Evolutionary conservation across 2,888 invertebrate genomes (phyloP).

Genomic region (Agrochola macilenta): DNA sequence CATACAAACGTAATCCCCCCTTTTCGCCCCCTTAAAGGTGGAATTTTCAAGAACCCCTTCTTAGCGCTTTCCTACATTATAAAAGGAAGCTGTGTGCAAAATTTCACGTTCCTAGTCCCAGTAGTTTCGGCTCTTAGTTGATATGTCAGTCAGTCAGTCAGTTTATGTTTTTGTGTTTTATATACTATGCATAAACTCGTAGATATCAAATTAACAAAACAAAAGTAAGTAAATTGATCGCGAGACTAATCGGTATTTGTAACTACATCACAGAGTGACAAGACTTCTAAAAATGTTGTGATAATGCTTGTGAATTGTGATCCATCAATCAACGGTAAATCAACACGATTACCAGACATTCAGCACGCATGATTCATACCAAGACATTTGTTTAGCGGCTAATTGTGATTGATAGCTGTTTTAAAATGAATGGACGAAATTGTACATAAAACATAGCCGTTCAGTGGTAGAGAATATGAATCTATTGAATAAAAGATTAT

Average conservation of each 20-base stretch:
- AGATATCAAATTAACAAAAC: not conserved
- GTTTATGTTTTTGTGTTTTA: too few relatives aligned
- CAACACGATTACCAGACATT: conserved; percentile 18
- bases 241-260: conserved; percentile 13
- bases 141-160: too few relatives aligned
- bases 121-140: too few relatives aligned
- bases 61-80: too few relatives aligned
- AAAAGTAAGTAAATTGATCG: conserved; percentile 6
- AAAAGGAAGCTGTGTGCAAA: too few relatives aligned
- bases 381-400: conserved; percentile 11
- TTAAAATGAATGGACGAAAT: not conserved
- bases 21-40: too few relatives aligned
- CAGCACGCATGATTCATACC: conserved; percentile 21
- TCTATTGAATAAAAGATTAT: not conserved
- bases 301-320: conserved; percentile 9
- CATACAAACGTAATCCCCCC: too few relatives aligned
- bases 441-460: not conserved
- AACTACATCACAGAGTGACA: not conserved
- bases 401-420: conserved; percentile 25
- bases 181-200: too few relatives aligned
- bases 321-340: conserved; percentile 21
- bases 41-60: too few relatives aligned
- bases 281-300: conserved; percentile 11
- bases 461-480: not conserved
- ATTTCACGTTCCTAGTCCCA: too few relatives aligned